These are phyloP conservation scores for Watersipora subatra DNA, from an alignment of 1,140 invertebrate species.

Conservation along the genomic window DNA sequence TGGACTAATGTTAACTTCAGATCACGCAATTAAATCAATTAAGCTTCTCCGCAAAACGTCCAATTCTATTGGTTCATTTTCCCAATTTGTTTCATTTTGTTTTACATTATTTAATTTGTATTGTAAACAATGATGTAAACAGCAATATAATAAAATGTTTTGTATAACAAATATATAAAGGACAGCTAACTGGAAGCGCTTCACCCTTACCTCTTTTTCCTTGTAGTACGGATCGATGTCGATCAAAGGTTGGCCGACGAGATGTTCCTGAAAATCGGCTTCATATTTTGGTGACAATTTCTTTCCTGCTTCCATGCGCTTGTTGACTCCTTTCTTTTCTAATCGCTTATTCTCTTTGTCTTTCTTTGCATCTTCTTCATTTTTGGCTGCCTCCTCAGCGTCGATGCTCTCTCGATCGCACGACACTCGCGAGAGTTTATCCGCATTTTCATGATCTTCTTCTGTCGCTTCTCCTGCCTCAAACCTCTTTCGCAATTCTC, in stretches of 20 bases:
- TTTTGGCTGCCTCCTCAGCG: slow-evolving; percentile 18
- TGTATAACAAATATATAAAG: too few species aligned
- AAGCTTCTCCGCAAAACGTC: too few species aligned
- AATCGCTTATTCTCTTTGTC: slow-evolving; percentile 19
- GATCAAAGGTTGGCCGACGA: slow-evolving; percentile 30
- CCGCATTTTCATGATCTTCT: background rate
- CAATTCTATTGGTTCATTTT: too few species aligned
- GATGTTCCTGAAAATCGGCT: slow-evolving; percentile 23
- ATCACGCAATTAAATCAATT: too few species aligned
- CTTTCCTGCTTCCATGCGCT: slow-evolving; percentile 31
- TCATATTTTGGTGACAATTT: slow-evolving; percentile 30
- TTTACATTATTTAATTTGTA: too few species aligned
- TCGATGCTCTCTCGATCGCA: slow-evolving; percentile 14
- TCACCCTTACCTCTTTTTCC: slow-evolving; percentile 35
- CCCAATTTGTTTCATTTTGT: too few species aligned
- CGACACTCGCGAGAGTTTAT: slow-evolving; percentile 2
- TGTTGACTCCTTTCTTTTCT: slow-evolving; percentile 24
- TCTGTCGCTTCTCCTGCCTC: slow-evolving; percentile 21
- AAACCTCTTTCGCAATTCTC: slow-evolving; percentile 14
- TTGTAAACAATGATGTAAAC: too few species aligned
- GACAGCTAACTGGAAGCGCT: too few species aligned
- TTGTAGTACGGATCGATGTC: slow-evolving; percentile 38
- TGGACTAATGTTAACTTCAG: too few species aligned
- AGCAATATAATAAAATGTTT: too few species aligned
- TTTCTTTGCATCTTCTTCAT: slow-evolving; percentile 10